Conservation (phyloP, 2,113 vertebrate genomes). For the Pomatorhinus ruficollis region DNA sequence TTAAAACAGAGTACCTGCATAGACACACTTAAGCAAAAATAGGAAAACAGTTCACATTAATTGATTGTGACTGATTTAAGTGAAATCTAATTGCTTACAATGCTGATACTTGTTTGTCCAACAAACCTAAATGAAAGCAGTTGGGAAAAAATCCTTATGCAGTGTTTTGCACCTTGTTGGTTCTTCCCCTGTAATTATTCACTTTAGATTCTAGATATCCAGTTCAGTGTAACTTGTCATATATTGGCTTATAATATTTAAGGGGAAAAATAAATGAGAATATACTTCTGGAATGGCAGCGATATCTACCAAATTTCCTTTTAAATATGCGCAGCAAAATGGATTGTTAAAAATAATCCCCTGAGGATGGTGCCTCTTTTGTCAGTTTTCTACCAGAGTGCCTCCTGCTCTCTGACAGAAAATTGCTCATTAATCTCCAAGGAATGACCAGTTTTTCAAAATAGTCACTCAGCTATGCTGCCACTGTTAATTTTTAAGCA, state of each 20-base stretch:
- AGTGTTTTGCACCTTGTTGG: not conserved
- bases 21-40: not conserved
- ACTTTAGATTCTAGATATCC: conserved; percentile 5
- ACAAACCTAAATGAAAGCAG: conserved; percentile 11
- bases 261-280: conserved; percentile 44
- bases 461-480: conserved; percentile 32
- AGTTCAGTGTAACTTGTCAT: not conserved
- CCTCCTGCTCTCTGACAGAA: conserved; percentile 57
- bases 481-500: conserved; percentile 33
- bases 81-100: not conserved
- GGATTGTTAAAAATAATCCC: conserved; percentile 39
- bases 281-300: conserved; percentile 23
- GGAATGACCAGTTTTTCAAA: conserved; percentile 56
- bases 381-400: conserved; percentile 51
- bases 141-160: not conserved
- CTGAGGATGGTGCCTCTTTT: conserved; percentile 40
- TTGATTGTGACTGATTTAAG: conserved; percentile 38
- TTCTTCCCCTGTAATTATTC: not conserved
- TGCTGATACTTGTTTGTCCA: conserved; percentile 21
- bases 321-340: conserved; percentile 48
- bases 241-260: conserved; percentile 28
- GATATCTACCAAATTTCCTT: conserved; percentile 45
- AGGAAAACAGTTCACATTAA: not conserved
- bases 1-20: not conserved
- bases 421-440: conserved; percentile 66